Evolutionary conservation across 2,113 vertebrate genomes (phyloP).

Genomic region (mouse (Mus musculus)): DNA sequence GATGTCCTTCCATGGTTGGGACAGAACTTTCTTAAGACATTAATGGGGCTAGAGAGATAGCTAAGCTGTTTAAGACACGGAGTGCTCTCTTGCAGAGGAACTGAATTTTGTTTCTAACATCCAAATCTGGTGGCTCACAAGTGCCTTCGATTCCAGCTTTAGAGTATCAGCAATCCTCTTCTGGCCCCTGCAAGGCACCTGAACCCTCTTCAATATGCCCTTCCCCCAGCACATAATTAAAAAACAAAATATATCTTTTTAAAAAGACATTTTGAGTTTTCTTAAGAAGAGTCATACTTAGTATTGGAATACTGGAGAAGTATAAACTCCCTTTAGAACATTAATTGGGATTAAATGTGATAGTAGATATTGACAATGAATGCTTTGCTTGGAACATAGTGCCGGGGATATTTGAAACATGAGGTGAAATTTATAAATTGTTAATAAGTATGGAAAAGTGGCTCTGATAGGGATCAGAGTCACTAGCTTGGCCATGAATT

Average conservation of each 20-base stretch:
- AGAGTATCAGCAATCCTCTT: background rate
- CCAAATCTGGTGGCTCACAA: background rate
- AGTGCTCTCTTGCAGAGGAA: background rate
- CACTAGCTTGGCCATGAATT: background rate
- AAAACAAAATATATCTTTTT: background rate
- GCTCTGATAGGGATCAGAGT: background rate
- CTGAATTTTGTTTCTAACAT: background rate
- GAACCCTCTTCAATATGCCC: background rate
- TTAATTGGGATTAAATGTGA: background rate
- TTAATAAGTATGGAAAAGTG: background rate
- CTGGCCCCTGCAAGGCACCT: background rate
- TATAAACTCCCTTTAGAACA: background rate
- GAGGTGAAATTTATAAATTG: background rate
- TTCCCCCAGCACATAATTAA: background rate
- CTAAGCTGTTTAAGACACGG: background rate
- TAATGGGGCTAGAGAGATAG: background rate
- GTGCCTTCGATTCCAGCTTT: background rate
- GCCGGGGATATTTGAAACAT: background rate
- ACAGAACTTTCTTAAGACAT: background rate
- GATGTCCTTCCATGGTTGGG: background rate
- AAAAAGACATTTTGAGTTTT: background rate
- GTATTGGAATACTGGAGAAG: background rate
- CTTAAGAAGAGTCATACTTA: background rate
- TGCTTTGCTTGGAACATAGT: background rate
- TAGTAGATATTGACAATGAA: constrained; percentile 25